Conservation (phyloP, 2,113 vertebrate species). For the Saguinus imperator region DNA sequence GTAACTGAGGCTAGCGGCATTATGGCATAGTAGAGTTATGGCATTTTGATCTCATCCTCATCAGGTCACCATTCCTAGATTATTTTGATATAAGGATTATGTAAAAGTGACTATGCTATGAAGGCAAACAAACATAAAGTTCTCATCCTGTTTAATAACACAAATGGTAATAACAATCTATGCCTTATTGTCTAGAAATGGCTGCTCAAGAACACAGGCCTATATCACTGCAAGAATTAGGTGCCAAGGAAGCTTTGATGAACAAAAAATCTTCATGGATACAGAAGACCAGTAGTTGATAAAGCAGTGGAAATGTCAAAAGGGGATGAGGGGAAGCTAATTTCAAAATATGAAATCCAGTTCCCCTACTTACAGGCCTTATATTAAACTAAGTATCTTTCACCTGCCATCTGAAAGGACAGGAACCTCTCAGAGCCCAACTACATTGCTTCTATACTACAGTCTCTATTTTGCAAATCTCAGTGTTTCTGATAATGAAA, state of each 20-base stretch:
- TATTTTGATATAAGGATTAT: neutral
- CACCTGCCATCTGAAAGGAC: neutral
- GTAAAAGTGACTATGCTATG: neutral
- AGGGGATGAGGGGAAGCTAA: neutral
- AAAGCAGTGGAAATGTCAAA: neutral
- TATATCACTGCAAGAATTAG: neutral
- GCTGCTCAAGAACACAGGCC: neutral
- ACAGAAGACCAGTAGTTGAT: neutral
- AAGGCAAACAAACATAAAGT: neutral
- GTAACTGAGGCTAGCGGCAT: neutral
- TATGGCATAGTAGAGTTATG: neutral
- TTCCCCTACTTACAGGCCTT: neutral
- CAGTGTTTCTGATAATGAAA: neutral
- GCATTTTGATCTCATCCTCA: neutral
- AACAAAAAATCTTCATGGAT: neutral
- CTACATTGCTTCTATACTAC: neutral
- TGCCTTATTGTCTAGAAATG: neutral
- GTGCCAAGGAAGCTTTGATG: neutral
- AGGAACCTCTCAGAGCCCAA: neutral
- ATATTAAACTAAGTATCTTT: neutral
- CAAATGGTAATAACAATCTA: neutral
- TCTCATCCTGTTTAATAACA: neutral
- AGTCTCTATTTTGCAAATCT: neutral
- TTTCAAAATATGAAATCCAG: neutral
- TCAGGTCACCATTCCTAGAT: neutral